Conservation (phyloP, 2,113 vertebrate species). For the Dermatemys mawii region DNA sequence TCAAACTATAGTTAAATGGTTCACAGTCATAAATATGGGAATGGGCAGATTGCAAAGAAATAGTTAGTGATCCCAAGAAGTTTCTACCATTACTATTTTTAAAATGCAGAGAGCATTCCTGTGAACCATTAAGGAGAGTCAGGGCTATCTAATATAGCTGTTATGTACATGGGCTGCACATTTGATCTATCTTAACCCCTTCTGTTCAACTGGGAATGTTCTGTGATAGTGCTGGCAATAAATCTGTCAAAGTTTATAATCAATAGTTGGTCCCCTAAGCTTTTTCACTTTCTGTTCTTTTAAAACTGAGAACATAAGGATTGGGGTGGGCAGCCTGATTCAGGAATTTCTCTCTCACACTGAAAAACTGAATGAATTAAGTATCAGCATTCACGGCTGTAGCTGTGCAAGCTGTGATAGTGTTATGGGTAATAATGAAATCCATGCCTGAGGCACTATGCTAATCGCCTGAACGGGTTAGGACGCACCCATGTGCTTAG, state of each 20-base stretch:
- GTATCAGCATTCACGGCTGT: not conserved
- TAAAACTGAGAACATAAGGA: not conserved
- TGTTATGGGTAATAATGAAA: not conserved
- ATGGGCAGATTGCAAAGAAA: not conserved
- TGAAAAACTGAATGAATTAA: not conserved
- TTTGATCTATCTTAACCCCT: not conserved
- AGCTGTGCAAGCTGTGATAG: not conserved
- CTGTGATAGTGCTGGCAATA: not conserved
- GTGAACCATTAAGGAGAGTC: not conserved
- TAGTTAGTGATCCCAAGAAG: not conserved
- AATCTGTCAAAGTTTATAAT: not conserved
- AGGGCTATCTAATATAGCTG: conserved; percentile 17
- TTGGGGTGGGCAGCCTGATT: not conserved
- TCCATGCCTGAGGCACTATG: not conserved
- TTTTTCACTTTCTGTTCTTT: not conserved
- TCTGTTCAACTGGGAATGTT: not conserved
- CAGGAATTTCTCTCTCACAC: not conserved
- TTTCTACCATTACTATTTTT: not conserved
- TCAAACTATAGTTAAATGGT: not conserved
- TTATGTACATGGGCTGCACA: not conserved
- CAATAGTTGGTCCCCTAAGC: not conserved
- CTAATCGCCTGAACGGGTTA: not conserved
- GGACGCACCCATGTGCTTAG: not conserved
- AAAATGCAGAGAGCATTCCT: conserved; percentile 11
- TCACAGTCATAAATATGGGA: not conserved